Evolutionary conservation across 2,797 vertebrate species (phyloP).

Genomic region (Bovichtus variegatus): DNA sequence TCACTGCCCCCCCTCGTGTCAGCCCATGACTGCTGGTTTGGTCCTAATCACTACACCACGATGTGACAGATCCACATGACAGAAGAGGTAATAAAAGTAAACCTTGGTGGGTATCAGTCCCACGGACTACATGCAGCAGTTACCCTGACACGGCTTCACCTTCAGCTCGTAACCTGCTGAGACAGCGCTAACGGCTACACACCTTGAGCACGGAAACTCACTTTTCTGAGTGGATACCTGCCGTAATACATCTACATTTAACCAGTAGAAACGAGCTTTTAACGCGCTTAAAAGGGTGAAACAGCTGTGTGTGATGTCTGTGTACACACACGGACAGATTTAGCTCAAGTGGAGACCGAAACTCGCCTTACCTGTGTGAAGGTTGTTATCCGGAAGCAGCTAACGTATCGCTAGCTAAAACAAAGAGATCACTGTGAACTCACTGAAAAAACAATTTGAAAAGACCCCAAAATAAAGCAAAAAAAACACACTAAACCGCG

Average conservation of each 20-base stretch:
- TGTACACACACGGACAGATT: not conserved
- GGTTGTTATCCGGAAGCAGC: conserved; percentile 84
- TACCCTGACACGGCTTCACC: conserved; percentile 43
- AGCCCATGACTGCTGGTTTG: conserved; percentile 50
- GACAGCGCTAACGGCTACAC: conserved; percentile 41
- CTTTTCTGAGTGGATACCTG: not conserved
- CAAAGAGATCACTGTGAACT: conserved; percentile 59
- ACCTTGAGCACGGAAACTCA: conserved; percentile 57
- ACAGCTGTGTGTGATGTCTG: not conserved
- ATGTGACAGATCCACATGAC: conserved; percentile 60
- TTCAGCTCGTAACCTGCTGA: conserved; percentile 20
- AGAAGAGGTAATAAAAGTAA: conserved; percentile 59
- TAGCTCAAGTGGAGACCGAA: conserved; percentile 64
- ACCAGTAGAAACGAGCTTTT: accelerated
- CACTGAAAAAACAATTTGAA: not conserved
- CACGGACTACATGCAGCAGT: not conserved
- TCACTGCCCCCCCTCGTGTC: conserved; percentile 69
- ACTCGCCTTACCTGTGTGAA: conserved; percentile 86
- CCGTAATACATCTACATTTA: not conserved
- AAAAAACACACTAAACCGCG: not conserved
- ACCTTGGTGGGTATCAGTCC: not conserved
- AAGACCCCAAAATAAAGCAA: not conserved
- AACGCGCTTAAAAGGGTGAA: not conserved
- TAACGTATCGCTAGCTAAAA: conserved; percentile 66
- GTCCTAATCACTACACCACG: conserved; percentile 57